These are phyloP conservation scores for Drosophila tanythrix DNA, from an alignment of 2,888 invertebrate species.

Conservation along the genomic window DNA sequence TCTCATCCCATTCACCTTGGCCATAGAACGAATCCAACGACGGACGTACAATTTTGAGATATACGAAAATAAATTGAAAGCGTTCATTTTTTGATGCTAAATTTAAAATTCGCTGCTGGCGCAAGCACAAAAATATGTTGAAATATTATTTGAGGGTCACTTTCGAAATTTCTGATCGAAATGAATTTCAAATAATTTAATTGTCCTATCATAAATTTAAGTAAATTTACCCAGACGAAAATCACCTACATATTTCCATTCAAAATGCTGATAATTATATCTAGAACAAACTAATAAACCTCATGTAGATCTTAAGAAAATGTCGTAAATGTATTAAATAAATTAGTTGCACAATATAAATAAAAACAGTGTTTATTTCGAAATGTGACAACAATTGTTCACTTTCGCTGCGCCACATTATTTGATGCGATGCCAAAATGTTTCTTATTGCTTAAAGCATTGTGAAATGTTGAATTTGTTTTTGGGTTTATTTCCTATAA, in stretches of 20 bases:
- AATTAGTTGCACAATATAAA: conserved; percentile 38
- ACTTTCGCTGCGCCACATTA: conserved; percentile 66
- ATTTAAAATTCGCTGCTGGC: conserved; percentile 72
- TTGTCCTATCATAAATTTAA: conserved; percentile 47
- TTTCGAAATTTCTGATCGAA: conserved; percentile 70
- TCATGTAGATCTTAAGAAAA: conserved; percentile 44
- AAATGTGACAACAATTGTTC: conserved; percentile 65
- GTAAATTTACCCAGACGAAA: conserved; percentile 30
- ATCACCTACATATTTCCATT: conserved; percentile 1
- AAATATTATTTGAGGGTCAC: conserved; percentile 81
- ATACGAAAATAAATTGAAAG: conserved; percentile 57
- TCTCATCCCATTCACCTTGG: conserved; percentile 72
- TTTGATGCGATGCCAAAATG: conserved; percentile 59
- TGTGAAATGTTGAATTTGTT: conserved; percentile 25
- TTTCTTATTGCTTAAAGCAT: conserved; percentile 2
- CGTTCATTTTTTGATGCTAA: conserved; percentile 63
- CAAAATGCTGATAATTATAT: conserved; percentile 46
- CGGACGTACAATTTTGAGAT: conserved; percentile 33
- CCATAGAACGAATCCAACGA: conserved; percentile 40
- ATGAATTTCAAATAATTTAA: conserved; percentile 33
- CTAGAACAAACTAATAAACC: conserved; percentile 23
- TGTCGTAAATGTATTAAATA: conserved; percentile 37
- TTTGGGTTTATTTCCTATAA: conserved; percentile 27
- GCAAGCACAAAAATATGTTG: conserved; percentile 71
- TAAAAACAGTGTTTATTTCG: conserved; percentile 13